Conservation (phyloP, 53 echinoderm and acorn worm species). For the Crossaster papposus region DNA sequence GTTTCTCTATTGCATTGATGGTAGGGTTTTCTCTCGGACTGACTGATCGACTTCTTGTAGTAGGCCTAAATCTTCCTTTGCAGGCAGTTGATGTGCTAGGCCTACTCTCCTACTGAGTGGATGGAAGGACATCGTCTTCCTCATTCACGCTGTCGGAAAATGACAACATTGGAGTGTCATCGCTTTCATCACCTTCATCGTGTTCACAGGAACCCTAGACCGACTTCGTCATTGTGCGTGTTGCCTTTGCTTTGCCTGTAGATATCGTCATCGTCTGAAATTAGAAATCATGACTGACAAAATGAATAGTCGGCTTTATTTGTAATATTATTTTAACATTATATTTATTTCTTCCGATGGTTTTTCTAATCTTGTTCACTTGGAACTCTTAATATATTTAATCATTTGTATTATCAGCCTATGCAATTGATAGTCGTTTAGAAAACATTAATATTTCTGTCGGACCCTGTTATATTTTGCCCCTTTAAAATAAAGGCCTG, state of each 20-base stretch:
- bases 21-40: not conserved
- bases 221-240: conserved; percentile 31
- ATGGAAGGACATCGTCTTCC: conserved; percentile 25
- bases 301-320: not conserved
- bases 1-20: not conserved
- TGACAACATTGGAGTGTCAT: not conserved
- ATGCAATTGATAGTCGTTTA: too few species aligned
- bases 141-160: not conserved
- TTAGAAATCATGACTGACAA: conserved; percentile 1
- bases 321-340: too few species aligned
- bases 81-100: conserved; percentile 33
- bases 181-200: conserved; percentile 17
- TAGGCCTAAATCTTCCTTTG: not conserved
- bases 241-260: conserved; percentile 20
- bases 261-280: not conserved
- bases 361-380: too few species aligned
- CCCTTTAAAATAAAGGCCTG: too few species aligned
- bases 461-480: too few species aligned
- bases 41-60: conserved; percentile 16
- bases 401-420: too few species aligned
- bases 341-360: too few species aligned
- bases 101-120: conserved; percentile 20
- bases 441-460: too few species aligned
- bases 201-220: conserved; percentile 26
- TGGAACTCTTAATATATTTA: too few species aligned